A percentile compares a stretch with the other conserved stretches of the same genome.
Evolutionary conservation across 2,797 vertebrate genomes (phyloP).

Genomic region (Pangasius macronema): DNA sequence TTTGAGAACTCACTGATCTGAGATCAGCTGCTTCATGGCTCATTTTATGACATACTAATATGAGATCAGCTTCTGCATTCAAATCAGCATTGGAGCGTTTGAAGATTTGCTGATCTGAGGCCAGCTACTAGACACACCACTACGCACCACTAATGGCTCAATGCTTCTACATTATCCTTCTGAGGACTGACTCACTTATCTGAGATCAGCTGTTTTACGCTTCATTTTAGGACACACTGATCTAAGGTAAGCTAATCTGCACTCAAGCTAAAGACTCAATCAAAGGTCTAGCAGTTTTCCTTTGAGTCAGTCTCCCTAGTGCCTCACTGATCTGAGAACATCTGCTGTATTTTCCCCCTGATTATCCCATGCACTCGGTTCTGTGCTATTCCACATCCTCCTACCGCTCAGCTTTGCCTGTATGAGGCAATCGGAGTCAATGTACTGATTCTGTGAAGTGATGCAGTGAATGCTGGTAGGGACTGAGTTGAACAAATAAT

Average conservation of each 20-base stretch:
- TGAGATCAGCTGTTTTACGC: not conserved
- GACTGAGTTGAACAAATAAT: slow-evolving; percentile 15
- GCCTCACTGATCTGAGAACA: slow-evolving; percentile 7
- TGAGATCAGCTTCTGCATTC: not conserved
- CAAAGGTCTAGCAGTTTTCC: not conserved
- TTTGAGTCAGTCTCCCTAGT: no score
- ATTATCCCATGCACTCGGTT: not conserved
- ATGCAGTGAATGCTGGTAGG: not conserved
- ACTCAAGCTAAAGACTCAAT: not conserved
- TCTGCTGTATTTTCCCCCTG: not conserved
- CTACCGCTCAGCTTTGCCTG: not conserved
- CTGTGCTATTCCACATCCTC: not conserved
- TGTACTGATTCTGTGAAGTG: slow-evolving; percentile 7
- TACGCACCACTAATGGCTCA: not conserved
- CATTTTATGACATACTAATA: not conserved
- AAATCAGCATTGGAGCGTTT: not conserved
- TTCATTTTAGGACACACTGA: not conserved
- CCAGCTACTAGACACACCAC: not conserved
- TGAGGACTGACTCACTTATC: not conserved
- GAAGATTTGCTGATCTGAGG: not conserved
- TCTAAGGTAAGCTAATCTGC: not conserved
- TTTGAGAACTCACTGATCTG: slow-evolving; percentile 1
- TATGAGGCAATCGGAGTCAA: not conserved
- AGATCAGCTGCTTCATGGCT: not conserved
- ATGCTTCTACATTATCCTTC: not conserved